These are phyloP conservation scores for Plagiodera versicolora DNA, from an alignment of 2,888 invertebrate genomes.

Conservation along the genomic window DNA sequence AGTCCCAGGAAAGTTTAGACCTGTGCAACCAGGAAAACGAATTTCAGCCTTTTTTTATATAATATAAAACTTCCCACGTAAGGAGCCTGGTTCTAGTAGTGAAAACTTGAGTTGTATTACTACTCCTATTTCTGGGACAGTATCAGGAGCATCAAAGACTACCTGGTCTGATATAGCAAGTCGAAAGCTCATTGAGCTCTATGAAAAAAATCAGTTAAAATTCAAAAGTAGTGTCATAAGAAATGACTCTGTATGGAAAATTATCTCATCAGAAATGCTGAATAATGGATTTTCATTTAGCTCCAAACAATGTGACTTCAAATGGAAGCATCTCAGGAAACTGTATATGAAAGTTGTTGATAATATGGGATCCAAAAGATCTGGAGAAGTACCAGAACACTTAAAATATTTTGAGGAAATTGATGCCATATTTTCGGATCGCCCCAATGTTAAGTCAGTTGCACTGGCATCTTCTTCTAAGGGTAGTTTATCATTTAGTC, in stretches of 20 bases:
- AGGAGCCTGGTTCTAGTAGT: no score
- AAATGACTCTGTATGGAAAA: slow-evolving; percentile 2
- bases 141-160: no score
- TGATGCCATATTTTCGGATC: slow-evolving; percentile 4
- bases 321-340: slow-evolving; percentile 8
- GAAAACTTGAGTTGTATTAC: no score
- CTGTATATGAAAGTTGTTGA: slow-evolving; percentile 7
- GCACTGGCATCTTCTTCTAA: slow-evolving; percentile 7
- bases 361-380: slow-evolving; percentile 9
- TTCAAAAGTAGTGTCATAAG: slow-evolving; percentile 1
- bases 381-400: slow-evolving; percentile 6
- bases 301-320: slow-evolving; percentile 5
- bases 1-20: no score
- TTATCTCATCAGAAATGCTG: not conserved
- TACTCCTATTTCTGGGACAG: no score
- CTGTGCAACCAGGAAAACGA: no score
- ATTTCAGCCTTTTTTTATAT: no score
- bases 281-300: not conserved
- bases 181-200: slow-evolving; percentile 2
- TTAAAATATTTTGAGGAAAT: slow-evolving; percentile 3
- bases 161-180: not conserved
- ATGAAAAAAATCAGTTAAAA: not conserved
- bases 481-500: not conserved
- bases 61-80: no score
- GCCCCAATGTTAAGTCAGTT: slow-evolving; percentile 8